Conservation (phyloP, 1,140 invertebrate species). For the Brachionus sp. region DNA sequence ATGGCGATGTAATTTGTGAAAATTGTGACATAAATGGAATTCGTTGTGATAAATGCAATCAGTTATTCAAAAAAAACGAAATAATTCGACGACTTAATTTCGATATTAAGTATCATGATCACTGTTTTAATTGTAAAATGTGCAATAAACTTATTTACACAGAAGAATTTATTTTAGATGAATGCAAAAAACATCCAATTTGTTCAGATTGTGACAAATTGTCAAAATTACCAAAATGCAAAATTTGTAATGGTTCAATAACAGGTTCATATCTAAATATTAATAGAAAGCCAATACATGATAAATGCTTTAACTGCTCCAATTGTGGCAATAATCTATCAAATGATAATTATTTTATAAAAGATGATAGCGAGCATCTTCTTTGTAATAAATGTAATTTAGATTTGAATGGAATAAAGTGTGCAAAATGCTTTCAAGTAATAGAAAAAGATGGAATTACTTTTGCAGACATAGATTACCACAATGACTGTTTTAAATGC, state of each 20-base stretch:
- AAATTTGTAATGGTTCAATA: background rate
- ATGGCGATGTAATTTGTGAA: constrained; percentile 10
- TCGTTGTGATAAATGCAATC: constrained; percentile 23
- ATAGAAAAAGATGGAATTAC: constrained; percentile 34
- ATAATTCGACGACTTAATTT: background rate
- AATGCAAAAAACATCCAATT: background rate
- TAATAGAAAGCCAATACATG: background rate
- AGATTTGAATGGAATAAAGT: background rate
- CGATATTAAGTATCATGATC: constrained; percentile 22
- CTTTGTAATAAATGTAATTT: constrained; percentile 11
- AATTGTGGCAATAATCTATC: background rate
- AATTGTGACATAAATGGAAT: constrained; percentile 4
- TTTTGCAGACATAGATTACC: constrained; percentile 32
- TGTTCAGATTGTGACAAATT: background rate
- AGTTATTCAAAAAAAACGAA: background rate
- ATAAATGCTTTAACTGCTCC: background rate
- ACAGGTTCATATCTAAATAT: constrained; percentile 1
- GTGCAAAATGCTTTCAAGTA: background rate
- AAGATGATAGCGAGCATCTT: background rate
- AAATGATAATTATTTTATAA: background rate
- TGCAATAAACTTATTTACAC: background rate
- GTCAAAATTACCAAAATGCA: constrained; percentile 15
- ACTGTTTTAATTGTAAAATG: constrained; percentile 7
- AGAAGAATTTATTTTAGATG: background rate
- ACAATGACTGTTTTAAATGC: constrained; percentile 10